Percentiles rank a stretch among this genome's conserved stretches.
These are phyloP conservation scores for Australoheros scitulus DNA, from an alignment of 2,113 vertebrate genomes.

Conservation along the genomic window DNA sequence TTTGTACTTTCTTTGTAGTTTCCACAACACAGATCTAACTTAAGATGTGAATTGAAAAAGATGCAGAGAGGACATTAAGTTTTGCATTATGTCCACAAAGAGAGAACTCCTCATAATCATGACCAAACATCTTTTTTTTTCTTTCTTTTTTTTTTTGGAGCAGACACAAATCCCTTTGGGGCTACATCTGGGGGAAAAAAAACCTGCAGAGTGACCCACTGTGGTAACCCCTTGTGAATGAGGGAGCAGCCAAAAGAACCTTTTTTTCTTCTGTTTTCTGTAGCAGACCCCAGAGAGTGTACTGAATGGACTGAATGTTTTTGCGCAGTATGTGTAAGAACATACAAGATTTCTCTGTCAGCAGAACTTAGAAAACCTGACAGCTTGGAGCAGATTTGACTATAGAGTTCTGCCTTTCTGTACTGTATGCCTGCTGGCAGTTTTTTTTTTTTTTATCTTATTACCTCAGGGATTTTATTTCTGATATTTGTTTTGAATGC, in stretches of 20 bases:
- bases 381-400: conserved; percentile 29
- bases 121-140: no score
- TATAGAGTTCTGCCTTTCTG: conserved; percentile 12
- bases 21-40: not conserved
- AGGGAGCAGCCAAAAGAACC: not conserved
- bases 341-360: conserved; percentile 23
- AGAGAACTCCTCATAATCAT: no score
- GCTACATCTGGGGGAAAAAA: not conserved
- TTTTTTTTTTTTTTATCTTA: not conserved
- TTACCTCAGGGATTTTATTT: conserved; percentile 34
- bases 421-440: not conserved
- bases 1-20: not conserved
- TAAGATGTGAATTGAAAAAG: not conserved
- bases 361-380: conserved; percentile 26
- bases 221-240: not conserved
- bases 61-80: not conserved
- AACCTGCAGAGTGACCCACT: not conserved
- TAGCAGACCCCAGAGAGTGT: not conserved
- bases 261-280: conserved; percentile 3
- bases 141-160: not conserved
- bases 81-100: not conserved
- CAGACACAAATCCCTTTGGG: not conserved
- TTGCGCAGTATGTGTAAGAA: not conserved
- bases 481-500: not conserved
- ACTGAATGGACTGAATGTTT: not conserved